A percentile compares a stretch with the other conserved stretches of the same genome.
These are phyloP conservation scores for Stegastes partitus DNA, from an alignment of 2,113 vertebrate species.

Conservation along the genomic window DNA sequence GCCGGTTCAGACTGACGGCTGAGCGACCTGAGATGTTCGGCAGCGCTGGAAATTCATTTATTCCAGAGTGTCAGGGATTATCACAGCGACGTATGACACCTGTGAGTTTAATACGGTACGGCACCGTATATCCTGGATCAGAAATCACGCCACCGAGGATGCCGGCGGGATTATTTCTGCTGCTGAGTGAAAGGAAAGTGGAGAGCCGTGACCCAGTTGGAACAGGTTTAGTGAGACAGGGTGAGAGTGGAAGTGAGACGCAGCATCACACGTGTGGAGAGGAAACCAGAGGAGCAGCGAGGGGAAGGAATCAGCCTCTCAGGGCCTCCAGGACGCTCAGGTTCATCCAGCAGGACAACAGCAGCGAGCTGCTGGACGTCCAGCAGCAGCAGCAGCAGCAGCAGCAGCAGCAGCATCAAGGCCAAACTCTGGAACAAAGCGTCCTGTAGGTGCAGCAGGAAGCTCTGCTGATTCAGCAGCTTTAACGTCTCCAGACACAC, in stretches of 20 bases:
- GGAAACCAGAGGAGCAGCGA: constrained; percentile 9
- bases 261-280: no score
- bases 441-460: neutral
- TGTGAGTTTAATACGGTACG: constrained; percentile 33
- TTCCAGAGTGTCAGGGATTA: constrained; percentile 46
- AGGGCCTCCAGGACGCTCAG: constrained; percentile 54
- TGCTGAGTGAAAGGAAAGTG: constrained; percentile 23
- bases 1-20: neutral
- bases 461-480: neutral
- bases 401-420: constrained; percentile 3
- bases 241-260: neutral
- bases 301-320: constrained; percentile 73
- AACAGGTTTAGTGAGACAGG: constrained; percentile 17
- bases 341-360: constrained; percentile 68
- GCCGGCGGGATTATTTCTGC: constrained; percentile 54
- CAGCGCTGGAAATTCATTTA: constrained; percentile 14
- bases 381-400: no score
- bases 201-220: constrained; percentile 53
- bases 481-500: no score
- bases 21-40: neutral
- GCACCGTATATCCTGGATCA: constrained; percentile 49
- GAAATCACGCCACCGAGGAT: constrained; percentile 12
- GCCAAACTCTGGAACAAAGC: constrained; percentile 27
- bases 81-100: constrained; percentile 39
- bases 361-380: constrained; percentile 3